These are phyloP conservation scores for Falco novaeseelandiae DNA, from an alignment of 2,797 vertebrate species.

Conservation along the genomic window DNA sequence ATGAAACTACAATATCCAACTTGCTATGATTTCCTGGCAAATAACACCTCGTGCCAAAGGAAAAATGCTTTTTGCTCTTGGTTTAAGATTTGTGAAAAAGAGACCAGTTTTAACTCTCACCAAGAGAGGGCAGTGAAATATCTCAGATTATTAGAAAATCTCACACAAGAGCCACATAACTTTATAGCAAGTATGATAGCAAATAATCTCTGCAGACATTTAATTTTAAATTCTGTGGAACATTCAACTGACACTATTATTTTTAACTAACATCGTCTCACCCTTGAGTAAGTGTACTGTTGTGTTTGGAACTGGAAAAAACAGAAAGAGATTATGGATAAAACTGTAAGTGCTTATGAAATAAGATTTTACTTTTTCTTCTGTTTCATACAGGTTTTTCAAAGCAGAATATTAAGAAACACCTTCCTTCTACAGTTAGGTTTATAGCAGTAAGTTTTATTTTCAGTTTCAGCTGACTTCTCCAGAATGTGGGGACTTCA, in stretches of 20 bases:
- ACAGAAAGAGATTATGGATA: not conserved
- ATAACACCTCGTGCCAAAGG: not conserved
- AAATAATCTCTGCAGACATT: constrained; percentile 35
- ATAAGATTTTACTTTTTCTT: not conserved
- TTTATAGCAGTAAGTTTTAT: not conserved
- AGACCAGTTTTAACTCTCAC: constrained; percentile 12
- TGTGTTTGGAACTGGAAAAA: not conserved
- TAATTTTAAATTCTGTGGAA: constrained; percentile 24
- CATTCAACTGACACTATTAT: constrained; percentile 34
- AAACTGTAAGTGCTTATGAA: not conserved
- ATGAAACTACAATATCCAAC: not conserved
- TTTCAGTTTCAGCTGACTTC: not conserved
- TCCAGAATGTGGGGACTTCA: not conserved
- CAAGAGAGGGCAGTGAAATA: constrained; percentile 68
- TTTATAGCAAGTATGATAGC: not conserved
- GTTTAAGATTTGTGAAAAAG: not conserved
- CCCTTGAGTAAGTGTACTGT: not conserved
- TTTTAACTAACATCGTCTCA: constrained; percentile 35
- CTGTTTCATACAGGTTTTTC: not conserved
- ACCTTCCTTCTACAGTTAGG: not conserved
- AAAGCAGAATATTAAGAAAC: not conserved
- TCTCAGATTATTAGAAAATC: constrained; percentile 18
- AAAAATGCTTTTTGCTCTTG: not conserved
- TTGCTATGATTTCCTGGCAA: not conserved
- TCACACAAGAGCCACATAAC: not conserved